Conservation (phyloP, 2,797 vertebrate species). For the Sebastes nivosus region DNA sequence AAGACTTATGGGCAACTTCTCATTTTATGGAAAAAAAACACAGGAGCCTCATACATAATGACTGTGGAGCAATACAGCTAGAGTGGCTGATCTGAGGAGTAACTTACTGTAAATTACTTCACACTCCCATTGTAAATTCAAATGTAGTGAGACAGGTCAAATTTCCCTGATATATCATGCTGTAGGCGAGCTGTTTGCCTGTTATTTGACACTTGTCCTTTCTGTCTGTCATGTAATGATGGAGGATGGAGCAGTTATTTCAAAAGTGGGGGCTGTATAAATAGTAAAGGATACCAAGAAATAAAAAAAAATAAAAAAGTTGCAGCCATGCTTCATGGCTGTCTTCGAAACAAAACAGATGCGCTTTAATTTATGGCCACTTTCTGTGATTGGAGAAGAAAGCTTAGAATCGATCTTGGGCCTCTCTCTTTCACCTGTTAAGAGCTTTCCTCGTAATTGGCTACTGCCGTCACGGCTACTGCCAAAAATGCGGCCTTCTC, state of each 20-base stretch:
- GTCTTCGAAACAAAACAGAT: constrained; percentile 90
- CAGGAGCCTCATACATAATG: constrained; percentile 32
- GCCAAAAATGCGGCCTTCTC: constrained; percentile 87
- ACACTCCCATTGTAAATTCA: constrained; percentile 69
- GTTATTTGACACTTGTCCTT: constrained; percentile 77
- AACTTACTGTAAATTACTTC: constrained; percentile 69
- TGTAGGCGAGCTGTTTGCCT: constrained; percentile 60
- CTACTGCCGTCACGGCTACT: constrained; percentile 80
- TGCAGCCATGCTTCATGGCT: constrained; percentile 71
- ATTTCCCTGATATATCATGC: constrained; percentile 66
- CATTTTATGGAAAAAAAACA: constrained; percentile 26
- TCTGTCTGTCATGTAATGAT: constrained; percentile 72
- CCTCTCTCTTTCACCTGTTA: constrained; percentile 95
- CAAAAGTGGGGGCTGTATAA: constrained; percentile 39
- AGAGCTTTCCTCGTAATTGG: constrained; percentile 98
- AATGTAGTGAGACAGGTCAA: constrained; percentile 63
- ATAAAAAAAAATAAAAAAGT: constrained; percentile 66
- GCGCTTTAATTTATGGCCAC: constrained; percentile 98
- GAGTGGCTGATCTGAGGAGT: constrained; percentile 55
- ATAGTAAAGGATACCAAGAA: constrained; percentile 54
- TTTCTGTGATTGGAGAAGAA: constrained; percentile 98
- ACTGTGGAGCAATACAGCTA: constrained; percentile 35
- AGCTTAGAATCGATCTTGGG: constrained; percentile 90
- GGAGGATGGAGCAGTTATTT: constrained; percentile 60
- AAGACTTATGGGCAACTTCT: constrained; percentile 4